Conservation (phyloP, 2,888 invertebrate species). For the Drosophila macrothrix region DNA sequence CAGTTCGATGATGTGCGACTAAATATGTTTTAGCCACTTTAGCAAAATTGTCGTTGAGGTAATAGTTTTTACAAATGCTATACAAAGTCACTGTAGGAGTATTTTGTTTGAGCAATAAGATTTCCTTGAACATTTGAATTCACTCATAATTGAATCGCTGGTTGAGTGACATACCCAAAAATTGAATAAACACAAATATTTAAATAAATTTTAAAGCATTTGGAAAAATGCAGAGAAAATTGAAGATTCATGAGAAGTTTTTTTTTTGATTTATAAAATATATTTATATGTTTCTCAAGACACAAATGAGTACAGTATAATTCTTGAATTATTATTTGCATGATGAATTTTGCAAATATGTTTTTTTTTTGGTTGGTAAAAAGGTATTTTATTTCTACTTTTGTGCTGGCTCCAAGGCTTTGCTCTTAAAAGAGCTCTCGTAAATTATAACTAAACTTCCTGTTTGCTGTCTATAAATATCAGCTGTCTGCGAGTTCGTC, state of each 20-base stretch:
- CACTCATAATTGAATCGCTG: background rate
- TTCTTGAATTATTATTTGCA: background rate
- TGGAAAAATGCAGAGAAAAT: background rate
- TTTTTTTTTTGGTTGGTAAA: background rate
- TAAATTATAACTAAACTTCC: constrained; percentile 3
- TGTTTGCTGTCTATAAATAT: constrained; percentile 20
- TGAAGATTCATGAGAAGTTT: background rate
- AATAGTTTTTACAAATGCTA: background rate
- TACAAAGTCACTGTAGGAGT: background rate
- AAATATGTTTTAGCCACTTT: background rate
- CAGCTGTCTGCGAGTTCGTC: constrained; percentile 8
- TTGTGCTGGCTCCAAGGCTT: background rate
- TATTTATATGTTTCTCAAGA: background rate
- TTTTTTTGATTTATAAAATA: background rate
- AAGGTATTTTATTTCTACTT: background rate
- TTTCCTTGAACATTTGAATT: background rate
- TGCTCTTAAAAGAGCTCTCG: background rate
- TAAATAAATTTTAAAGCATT: background rate
- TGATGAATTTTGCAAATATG: background rate
- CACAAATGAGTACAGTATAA: background rate
- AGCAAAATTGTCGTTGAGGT: background rate
- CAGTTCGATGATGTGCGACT: constrained; percentile 26
- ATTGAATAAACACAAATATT: background rate
- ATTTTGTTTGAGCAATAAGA: background rate
- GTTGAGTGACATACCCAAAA: background rate